phyloP scores from a whole-genome alignment of 2,888 invertebrate species.

The Brachypalpus laphriformis region DNA sequence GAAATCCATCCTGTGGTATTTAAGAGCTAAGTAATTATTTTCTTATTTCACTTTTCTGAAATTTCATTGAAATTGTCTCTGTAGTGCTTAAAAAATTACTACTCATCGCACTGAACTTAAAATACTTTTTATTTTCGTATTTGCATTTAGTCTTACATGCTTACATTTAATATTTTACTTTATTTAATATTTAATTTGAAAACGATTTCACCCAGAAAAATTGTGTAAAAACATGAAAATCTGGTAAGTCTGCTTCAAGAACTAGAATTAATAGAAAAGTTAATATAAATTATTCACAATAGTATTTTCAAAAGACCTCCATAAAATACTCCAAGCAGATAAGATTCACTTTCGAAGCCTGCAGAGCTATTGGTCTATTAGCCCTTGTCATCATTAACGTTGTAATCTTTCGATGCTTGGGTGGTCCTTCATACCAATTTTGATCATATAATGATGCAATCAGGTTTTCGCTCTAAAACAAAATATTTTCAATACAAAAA shows the following conservation, averaged over 20 bases:
- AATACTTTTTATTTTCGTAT: no score
- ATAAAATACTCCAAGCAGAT: slow-evolving; percentile 20
- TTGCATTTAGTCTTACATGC: no score
- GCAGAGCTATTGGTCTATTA: not conserved
- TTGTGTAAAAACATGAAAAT: slow-evolving; percentile 22
- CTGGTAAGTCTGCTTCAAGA: slow-evolving; percentile 4
- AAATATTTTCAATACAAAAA: not conserved
- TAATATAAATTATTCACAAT: not conserved
- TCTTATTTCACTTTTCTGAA: no score
- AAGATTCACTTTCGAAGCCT: not conserved
- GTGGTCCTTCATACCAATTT: slow-evolving; percentile 25
- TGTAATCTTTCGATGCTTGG: not conserved
- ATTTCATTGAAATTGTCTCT: no score
- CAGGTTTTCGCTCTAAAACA: slow-evolving; percentile 1
- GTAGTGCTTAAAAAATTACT: no score
- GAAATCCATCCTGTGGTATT: no score
- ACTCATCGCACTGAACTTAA: no score
- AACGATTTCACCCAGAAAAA: no score
- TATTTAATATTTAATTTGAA: no score
- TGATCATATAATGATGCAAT: not conserved
- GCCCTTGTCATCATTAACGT: slow-evolving; percentile 14
- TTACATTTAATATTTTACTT: no score
- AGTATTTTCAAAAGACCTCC: not conserved
- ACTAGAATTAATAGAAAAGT: not conserved
- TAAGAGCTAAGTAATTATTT: no score